Conservation (phyloP, 2,113 vertebrate species). For the Zapornia atra region DNA sequence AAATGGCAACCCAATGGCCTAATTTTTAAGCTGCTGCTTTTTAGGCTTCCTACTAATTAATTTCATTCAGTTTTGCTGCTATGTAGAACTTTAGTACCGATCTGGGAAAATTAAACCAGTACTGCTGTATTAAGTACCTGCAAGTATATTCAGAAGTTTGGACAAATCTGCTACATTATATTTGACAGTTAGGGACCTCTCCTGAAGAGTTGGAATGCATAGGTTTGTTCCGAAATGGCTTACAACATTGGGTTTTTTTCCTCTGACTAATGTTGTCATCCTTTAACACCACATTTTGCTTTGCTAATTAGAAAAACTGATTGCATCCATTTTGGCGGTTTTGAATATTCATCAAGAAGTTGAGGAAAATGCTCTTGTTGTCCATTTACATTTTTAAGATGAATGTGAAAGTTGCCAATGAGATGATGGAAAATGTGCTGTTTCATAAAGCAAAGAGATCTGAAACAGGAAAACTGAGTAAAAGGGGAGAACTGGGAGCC, state of each 20-base stretch:
- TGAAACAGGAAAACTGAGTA: not conserved
- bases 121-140: not conserved
- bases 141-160: not conserved
- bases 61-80: not conserved
- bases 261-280: not conserved
- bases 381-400: not conserved
- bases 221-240: not conserved
- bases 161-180: not conserved
- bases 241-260: not conserved
- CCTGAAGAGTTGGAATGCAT: not conserved
- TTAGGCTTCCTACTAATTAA: not conserved
- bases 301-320: not conserved
- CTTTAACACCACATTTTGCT: not conserved
- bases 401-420: not conserved
- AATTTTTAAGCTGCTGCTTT: not conserved
- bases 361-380: not conserved
- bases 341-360: not conserved
- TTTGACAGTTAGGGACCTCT: rapidly evolving
- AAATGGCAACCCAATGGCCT: not conserved
- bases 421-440: not conserved
- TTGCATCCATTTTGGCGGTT: not conserved
- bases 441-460: not conserved
- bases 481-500: not conserved
- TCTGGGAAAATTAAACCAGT: not conserved
- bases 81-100: rapidly evolving